Evolutionary conservation across 2,797 vertebrate genomes (phyloP).

Genomic region (Channallabes apus): DNA sequence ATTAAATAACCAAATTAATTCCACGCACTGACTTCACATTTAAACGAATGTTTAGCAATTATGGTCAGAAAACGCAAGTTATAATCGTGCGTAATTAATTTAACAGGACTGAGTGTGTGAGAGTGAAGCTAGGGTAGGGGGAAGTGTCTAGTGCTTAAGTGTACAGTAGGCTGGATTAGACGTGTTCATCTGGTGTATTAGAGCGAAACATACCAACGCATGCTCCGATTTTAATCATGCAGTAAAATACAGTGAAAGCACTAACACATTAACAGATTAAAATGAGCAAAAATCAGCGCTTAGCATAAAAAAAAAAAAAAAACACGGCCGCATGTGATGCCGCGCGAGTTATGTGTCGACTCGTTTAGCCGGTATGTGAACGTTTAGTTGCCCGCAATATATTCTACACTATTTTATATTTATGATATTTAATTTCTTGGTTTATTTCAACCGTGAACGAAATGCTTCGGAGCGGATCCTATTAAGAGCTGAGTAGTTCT

Average conservation of each 20-base stretch:
- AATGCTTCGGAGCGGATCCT: not conserved
- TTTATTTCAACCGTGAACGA: not conserved
- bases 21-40: not conserved
- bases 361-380: not conserved
- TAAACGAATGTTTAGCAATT: not conserved
- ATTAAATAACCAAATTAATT: not conserved
- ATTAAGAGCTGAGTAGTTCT: not conserved
- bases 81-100: not conserved
- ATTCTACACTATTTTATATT: not conserved
- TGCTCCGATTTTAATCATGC: not conserved
- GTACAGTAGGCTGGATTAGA: not conserved
- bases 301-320: too few relatives aligned
- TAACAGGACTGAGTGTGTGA: not conserved
- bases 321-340: not conserved
- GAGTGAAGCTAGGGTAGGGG: slow-evolving; percentile 10
- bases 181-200: not conserved
- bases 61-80: too few relatives aligned
- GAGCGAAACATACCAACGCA: not conserved
- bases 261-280: too few relatives aligned
- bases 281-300: too few relatives aligned
- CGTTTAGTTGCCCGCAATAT: not conserved
- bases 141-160: not conserved
- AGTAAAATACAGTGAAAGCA: not conserved
- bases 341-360: not conserved
- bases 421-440: not conserved